Base-by-base conservation (phyloP, 2,888 invertebrate genomes). In the Bhutanitis thaidina region DNA sequence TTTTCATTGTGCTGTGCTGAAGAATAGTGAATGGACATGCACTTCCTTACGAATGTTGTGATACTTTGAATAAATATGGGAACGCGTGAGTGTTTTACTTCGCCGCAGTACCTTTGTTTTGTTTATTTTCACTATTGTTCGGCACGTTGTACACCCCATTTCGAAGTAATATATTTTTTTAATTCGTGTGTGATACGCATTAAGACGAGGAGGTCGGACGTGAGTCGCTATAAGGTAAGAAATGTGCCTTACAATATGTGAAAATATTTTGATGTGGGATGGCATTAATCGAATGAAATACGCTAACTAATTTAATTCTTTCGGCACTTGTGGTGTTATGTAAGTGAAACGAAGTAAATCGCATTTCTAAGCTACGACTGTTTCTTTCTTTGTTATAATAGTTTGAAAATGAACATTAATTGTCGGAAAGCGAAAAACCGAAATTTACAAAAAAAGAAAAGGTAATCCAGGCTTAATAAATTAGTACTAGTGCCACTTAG, bases 81-180 rank as follows among this genome's bases (percentile, higher is more conserved):
- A 43, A 48, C 48, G 53, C 53, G 52, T 53, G 44, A 55, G 14
- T 58, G 49, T 61, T 43, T 60, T 47, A 34, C 9, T 43, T 16
- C 9, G 16, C 9, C 29, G 27, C 14, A 3, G n/a, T 27, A 37
- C 10, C n/a, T 43, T 35, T 34, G 3, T 43, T 43, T 43, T 43
- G 64, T 76, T 69, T 70, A 90, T 92, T 93, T 93, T 94, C 94
- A 94, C 94, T 94, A 94, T 94, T 94, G 94, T 94, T 94, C 93
- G 94, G 94, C 94, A 94, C 94, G 92, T 34, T 34, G n/a, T 86
- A 74, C 71, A 58, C 70, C 66, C 69, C 64, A 64, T 62, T 56
- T 53, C 41, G 12, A 13, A 39, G 1, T 45, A 39, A 48, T 49
- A 45, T 36, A 15, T 49, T 36, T 54, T 57, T 40, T 49, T 20